phyloP scores from a whole-genome alignment of 35 echinoderm and acorn worm species.

The Lytechinus variegatus region DNA sequence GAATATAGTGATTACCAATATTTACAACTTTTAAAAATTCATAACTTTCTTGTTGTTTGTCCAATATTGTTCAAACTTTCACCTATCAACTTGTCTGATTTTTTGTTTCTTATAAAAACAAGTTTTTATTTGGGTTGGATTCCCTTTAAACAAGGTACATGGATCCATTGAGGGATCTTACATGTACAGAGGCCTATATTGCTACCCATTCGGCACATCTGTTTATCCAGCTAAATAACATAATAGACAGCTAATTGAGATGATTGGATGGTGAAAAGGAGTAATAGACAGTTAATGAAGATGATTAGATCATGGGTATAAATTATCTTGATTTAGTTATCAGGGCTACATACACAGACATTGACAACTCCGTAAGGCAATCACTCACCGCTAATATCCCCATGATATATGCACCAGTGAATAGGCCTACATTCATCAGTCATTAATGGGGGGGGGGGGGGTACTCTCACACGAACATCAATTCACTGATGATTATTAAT shows the following conservation, averaged over 20 bases:
- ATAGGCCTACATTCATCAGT: not conserved
- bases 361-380: not conserved
- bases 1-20: too few relatives aligned
- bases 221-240: not conserved
- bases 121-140: too few relatives aligned
- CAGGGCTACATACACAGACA: not conserved
- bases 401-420: not conserved
- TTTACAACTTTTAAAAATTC: too few relatives aligned
- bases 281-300: not conserved
- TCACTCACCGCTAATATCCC: not conserved
- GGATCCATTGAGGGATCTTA: not conserved
- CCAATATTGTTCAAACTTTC: too few relatives aligned
- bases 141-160: too few relatives aligned
- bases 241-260: slow-evolving; percentile 19
- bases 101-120: too few relatives aligned
- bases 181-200: not conserved
- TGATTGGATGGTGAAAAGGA: not conserved
- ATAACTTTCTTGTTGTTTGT: too few relatives aligned
- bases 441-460: not conserved
- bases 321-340: not conserved
- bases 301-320: not conserved
- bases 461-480: not conserved
- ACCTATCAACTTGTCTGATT: too few relatives aligned
- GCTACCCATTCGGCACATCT: not conserved
- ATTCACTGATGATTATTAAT: not conserved